Evolutionary conservation across 2,888 invertebrate species (phyloP), one percentile per base, ranked within the genome.

Genomic region (Agonopterix subpropinquella): DNA sequence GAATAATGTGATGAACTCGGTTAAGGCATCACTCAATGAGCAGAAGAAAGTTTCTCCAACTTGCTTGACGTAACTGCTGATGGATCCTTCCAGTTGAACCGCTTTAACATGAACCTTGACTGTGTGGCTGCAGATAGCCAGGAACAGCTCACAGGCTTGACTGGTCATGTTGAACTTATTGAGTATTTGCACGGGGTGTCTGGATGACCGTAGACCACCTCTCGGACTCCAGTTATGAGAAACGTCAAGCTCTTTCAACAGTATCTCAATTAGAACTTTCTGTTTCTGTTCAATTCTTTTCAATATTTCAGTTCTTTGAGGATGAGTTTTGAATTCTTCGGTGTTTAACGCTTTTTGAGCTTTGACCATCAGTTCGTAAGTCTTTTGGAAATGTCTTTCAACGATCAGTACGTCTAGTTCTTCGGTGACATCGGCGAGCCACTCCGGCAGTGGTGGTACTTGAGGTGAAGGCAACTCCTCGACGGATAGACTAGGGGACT

Each of bases 331-430:
- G 49, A 70, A 83, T 61, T 87, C 87, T 45, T 81, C 82, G 9
- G 74, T 72, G 47, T 73, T 79, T 50, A 89, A 69, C 37, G 76
- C 70, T 49, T 77, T 81, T 55, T 88, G 87, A 13, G 89, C 87
- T 47, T 73, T 70, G 35, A 94, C 93, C 59, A 98, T 91, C 10
- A 97, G 86, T 56, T 92, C 91, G 57, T 96, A 94, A 1, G 98
- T 97, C 69, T 96, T 96, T 76, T 98, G 96, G 71, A 98, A 98
- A 79, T 98, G 96, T 62, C 98, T 91, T 80, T 98, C 97, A 0
- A 98, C 98, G 58, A 98, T 95, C 63, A 94, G 92, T 10, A 98
- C 97, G 87, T 99, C 98, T 48, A 99, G 87, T 78, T 98, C 98
- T 76, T 98, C 98, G 1, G 96, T 94, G 3, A 96, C 93, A 77